These are phyloP conservation scores for Rotaria macrura DNA, from an alignment of 2,888 invertebrate genomes.

Conservation along the genomic window DNA sequence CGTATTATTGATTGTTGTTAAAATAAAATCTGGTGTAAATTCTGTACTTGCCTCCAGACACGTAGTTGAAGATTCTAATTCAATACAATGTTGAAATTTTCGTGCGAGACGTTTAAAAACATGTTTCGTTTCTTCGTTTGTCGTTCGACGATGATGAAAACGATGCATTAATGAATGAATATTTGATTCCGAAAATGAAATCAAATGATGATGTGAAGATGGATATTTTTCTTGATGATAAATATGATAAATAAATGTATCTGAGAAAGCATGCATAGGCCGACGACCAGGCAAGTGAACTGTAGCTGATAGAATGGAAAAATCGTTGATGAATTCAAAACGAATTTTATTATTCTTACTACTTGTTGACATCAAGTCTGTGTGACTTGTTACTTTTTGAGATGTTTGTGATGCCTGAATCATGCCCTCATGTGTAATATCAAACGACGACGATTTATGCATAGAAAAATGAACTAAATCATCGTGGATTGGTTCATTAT, in stretches of 20 bases:
- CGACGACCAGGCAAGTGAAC: not conserved
- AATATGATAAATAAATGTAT: not conserved
- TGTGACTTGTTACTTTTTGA: not conserved
- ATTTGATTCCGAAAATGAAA: not conserved
- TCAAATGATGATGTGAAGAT: not conserved
- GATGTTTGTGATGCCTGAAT: not conserved
- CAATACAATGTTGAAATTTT: not conserved
- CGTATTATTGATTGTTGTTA: not conserved
- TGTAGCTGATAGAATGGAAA: not conserved
- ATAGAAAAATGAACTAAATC: not conserved
- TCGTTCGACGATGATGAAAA: not conserved
- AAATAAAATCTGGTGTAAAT: not conserved
- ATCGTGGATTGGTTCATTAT: not conserved
- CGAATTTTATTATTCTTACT: not conserved
- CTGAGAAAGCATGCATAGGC: not conserved
- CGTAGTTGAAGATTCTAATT: not conserved
- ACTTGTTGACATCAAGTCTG: not conserved
- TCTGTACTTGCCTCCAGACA: not conserved
- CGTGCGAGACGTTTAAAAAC: not conserved
- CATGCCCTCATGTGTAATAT: not conserved
- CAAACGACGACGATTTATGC: not conserved
- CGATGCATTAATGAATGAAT: not conserved
- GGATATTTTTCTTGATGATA: not conserved
- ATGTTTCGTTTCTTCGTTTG: not conserved
- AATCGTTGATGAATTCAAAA: not conserved